Evolutionary conservation across 2,113 vertebrate species (phyloP).

Genomic region (Thamnaconus septentrionalis): DNA sequence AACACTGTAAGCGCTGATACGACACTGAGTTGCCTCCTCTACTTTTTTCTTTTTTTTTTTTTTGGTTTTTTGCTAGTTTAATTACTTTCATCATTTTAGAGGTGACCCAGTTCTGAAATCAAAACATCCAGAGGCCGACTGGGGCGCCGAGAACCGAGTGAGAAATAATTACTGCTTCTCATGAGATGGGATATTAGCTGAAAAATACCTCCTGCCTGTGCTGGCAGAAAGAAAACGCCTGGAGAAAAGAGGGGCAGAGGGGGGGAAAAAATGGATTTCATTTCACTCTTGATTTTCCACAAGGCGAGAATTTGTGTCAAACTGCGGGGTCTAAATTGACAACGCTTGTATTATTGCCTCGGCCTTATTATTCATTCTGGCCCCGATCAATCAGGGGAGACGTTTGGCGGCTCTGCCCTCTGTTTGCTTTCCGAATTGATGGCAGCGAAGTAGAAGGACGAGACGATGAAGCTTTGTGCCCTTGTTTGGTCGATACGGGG

Average conservation of each 20-base stretch:
- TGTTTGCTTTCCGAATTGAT: constrained; percentile 14
- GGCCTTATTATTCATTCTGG: constrained; percentile 10
- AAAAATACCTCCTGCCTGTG: constrained; percentile 5
- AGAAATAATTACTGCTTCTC: constrained; percentile 29
- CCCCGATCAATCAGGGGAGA: constrained; percentile 2
- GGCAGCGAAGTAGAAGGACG: constrained; percentile 14
- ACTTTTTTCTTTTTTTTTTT: constrained; percentile 3
- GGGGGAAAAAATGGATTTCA: not conserved
- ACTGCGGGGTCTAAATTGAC: not conserved
- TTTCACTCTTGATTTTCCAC: not conserved
- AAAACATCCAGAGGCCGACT: constrained; percentile 13
- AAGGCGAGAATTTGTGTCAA: constrained; percentile 1
- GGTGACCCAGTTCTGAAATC: constrained; percentile 37
- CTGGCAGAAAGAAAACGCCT: not conserved
- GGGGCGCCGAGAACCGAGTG: constrained; percentile 14
- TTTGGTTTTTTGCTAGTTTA: constrained; percentile 5
- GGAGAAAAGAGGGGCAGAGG: too few relatives aligned
- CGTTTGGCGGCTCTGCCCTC: constrained; percentile 4
- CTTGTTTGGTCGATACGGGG: constrained; percentile 51
- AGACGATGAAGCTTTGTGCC: constrained; percentile 13
- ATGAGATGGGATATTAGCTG: constrained; percentile 14
- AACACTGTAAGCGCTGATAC: not conserved
- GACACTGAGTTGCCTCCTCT: not conserved
- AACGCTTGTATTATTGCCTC: constrained; percentile 1
- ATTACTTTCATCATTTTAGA: constrained; percentile 36